Evolutionary conservation across 2,797 vertebrate genomes (phyloP), one percentile per base, ranked within the genome.

Genomic region (Crypturellus tataupa): DNA sequence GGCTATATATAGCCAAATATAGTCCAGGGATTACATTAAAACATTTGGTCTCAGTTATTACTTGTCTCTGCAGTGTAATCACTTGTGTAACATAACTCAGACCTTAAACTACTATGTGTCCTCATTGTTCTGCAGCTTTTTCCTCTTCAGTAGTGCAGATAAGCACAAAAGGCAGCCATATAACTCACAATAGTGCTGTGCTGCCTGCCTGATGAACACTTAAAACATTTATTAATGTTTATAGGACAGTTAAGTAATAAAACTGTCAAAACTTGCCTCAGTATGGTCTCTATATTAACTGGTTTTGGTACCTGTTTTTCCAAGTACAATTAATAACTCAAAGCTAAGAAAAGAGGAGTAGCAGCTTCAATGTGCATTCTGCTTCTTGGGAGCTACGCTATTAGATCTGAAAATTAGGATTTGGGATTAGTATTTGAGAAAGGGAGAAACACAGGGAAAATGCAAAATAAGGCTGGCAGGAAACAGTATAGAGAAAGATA

Each of bases 31-130:
- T 35, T 21, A 7, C 5, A 8, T 19, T 35, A 91, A 77, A 46
- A 12, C 0, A 0, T 58, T 65, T 16, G 5, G 16, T 19, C 25
- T 21, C 16, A 9, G 40, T 10, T 9, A n/a, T 73, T 55, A 23
- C 0, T 0, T 25, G 33, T 13, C 56, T 12, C 18, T 2, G 0
- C 12, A 0, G 1, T 19, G 15, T 5, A 29, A 27, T 58, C 1
- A 2, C 2, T 29, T 1, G 0, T 13, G 12, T 12, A 56, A 18
- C 33, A 6, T 0, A 68, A 31, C 55, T 25, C 19, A 59, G 60
- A 68, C 60, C 23, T 63, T 35, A 35, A 58, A 31, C 69, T 83
- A 51, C 14, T 23, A 53, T 25, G 25, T 27, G 65, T 23, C 10
- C 55, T 63, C 19, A 23, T 53, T 21, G 9, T 25, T 51, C 46